Conservation (phyloP, 2,113 vertebrate genomes). For the Phaethornis superciliosus region DNA sequence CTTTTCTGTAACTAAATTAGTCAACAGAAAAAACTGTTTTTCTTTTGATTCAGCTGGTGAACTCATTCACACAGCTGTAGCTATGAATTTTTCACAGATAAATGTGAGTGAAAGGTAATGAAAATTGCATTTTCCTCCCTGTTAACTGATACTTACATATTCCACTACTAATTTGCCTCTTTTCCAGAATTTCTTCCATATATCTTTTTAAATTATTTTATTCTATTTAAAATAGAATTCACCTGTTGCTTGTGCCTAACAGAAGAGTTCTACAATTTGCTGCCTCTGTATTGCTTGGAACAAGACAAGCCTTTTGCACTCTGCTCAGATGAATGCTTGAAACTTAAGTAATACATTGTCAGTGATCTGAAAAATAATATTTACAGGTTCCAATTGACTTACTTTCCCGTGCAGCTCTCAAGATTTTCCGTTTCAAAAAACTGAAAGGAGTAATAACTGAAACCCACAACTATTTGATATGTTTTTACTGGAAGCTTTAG, state of each 20-base stretch:
- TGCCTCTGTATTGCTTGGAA: slow-evolving; percentile 60
- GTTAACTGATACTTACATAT: background rate
- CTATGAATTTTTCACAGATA: background rate
- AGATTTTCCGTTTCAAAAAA: background rate
- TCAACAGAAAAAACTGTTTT: background rate
- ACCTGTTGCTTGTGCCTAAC: background rate
- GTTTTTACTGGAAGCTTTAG: background rate
- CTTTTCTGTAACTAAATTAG: background rate
- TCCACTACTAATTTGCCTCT: background rate
- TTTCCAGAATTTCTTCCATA: background rate
- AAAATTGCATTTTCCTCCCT: background rate
- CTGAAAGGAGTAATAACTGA: background rate
- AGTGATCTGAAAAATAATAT: background rate
- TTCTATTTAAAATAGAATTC: background rate
- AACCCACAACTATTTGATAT: background rate
- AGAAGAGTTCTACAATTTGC: slow-evolving; percentile 62
- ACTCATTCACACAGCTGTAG: slow-evolving; percentile 12
- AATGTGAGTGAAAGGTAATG: background rate
- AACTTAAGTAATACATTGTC: background rate
- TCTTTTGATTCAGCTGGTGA: slow-evolving; percentile 20
- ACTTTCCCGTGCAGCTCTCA: background rate
- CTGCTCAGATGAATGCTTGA: background rate
- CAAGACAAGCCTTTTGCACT: background rate
- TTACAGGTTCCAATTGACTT: background rate
- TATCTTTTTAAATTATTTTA: background rate